phyloP scores from a whole-genome alignment of 2,113 vertebrate species.

The Athene noctua region DNA sequence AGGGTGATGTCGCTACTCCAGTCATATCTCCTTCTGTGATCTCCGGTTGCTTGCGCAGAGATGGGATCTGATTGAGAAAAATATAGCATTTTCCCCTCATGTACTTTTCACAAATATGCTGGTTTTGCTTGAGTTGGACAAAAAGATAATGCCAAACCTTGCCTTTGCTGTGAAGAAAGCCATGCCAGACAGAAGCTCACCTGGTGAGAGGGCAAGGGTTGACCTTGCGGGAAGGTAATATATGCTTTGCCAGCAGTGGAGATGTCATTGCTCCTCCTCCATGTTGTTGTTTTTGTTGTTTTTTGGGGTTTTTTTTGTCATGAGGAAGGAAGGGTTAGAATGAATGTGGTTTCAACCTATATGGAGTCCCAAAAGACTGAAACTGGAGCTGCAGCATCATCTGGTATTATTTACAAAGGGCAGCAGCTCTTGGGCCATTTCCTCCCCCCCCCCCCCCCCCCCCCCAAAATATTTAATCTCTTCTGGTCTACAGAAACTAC shows the following conservation, averaged over 20 bases:
- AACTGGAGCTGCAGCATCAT: fast-evolving
- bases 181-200: background rate
- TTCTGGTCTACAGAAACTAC: background rate
- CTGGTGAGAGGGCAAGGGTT: background rate
- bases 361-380: background rate
- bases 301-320: background rate
- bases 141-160: background rate
- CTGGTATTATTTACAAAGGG: background rate
- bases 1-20: background rate
- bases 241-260: background rate
- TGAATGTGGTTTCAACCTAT: background rate
- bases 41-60: background rate
- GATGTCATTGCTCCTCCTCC: background rate
- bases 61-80: background rate
- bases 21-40: background rate
- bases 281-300: background rate
- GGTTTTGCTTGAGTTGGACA: background rate
- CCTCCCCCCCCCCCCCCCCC: background rate
- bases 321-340: background rate
- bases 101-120: background rate
- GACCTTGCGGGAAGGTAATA: background rate
- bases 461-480: background rate
- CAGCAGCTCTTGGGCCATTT: background rate
- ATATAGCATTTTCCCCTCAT: background rate
- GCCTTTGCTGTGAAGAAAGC: background rate